Evolutionary conservation across 2,113 vertebrate species (phyloP).

Genomic region (Pagrus major): DNA sequence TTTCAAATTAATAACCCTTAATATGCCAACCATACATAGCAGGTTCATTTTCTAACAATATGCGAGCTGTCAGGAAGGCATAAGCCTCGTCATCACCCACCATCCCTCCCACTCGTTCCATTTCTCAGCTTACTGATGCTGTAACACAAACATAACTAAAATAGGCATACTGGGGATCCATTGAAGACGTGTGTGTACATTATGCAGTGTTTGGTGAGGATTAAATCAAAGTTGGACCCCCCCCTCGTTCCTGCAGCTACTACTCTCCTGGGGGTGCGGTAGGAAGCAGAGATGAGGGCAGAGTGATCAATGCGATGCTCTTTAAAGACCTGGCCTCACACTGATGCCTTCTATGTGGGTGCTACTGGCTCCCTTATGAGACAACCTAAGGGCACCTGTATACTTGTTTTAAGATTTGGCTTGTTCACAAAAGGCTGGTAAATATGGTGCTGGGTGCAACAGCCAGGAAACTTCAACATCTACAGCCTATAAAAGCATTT

Average conservation of each 20-base stretch:
- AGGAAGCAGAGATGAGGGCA: conserved; percentile 51
- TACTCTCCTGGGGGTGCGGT: conserved; percentile 44
- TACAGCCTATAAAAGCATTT: neutral
- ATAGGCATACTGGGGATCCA: conserved; percentile 33
- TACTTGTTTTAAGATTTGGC: conserved; percentile 17
- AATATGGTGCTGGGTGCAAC: neutral
- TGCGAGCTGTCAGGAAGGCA: conserved; percentile 9
- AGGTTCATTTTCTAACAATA: neutral
- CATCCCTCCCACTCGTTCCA: conserved; percentile 1
- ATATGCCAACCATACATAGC: neutral
- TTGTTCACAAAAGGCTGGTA: neutral
- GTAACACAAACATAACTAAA: conserved; percentile 50
- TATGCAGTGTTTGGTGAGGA: conserved; percentile 31
- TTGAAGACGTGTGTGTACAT: conserved; percentile 42
- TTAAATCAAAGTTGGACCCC: conserved; percentile 34
- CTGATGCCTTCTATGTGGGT: conserved; percentile 36
- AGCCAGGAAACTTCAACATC: neutral
- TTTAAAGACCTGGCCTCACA: conserved; percentile 63
- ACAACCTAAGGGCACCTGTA: conserved; percentile 8
- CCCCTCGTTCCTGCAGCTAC: conserved; percentile 14
- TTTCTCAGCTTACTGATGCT: conserved; percentile 19
- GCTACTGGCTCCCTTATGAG: conserved; percentile 20
- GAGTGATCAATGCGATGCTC: conserved; percentile 53
- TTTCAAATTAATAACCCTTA: conserved; percentile 18
- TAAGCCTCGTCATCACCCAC: conserved; percentile 12